Conservation (phyloP, 2,888 invertebrate genomes). For the Macropis europaea region DNA sequence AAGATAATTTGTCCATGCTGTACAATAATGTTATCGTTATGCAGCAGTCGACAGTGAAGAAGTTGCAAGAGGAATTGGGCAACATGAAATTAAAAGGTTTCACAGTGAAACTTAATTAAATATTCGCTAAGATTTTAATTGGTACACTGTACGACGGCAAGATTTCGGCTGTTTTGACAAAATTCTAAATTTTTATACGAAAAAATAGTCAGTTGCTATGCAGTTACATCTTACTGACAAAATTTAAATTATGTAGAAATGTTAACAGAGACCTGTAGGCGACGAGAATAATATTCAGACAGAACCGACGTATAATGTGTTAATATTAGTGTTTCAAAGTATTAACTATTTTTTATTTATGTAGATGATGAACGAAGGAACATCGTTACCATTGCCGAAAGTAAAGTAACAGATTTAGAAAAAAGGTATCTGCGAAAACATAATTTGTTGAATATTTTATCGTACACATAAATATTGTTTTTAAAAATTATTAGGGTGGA, state of each 20-base stretch:
- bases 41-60: slow-evolving; percentile 33
- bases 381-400: slow-evolving; percentile 14
- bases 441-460: not conserved
- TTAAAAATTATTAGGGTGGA: slow-evolving; percentile 23
- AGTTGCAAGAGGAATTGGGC: slow-evolving; percentile 20
- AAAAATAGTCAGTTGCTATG: too few species aligned
- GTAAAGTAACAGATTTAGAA: slow-evolving; percentile 38
- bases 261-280: too few species aligned
- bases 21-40: slow-evolving; percentile 49
- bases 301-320: too few species aligned
- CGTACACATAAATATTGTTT: not conserved
- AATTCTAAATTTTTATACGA: too few species aligned
- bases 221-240: too few species aligned
- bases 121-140: not conserved
- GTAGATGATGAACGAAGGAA: slow-evolving; percentile 18
- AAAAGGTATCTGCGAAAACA: slow-evolving; percentile 37
- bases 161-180: too few species aligned
- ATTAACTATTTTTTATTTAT: too few species aligned
- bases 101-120: not conserved
- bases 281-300: too few species aligned
- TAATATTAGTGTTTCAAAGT: too few species aligned
- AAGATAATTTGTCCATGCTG: slow-evolving; percentile 48
- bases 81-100: slow-evolving; percentile 27
- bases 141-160: too few species aligned
- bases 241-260: too few species aligned